Percentiles rank a stretch among this genome's conserved stretches.
phyloP scores from a whole-genome alignment of 2,888 invertebrate genomes.

The Acrobasis consociella region DNA sequence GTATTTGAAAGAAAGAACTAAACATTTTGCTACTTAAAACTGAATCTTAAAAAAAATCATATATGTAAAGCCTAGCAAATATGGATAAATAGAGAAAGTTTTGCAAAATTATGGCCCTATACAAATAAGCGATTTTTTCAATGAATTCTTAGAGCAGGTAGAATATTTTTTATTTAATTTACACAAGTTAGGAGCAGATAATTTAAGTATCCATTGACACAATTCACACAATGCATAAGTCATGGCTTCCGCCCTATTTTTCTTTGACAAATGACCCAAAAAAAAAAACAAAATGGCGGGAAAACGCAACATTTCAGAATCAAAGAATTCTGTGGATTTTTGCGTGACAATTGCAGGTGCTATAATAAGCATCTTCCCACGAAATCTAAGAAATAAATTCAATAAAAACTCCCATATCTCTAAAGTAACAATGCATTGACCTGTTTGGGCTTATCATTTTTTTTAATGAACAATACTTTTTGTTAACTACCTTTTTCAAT shows the following conservation, averaged over 20 bases:
- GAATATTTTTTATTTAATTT: neutral
- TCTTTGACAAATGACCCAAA: neutral
- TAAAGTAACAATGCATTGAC: constrained; percentile 14
- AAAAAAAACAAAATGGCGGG: neutral
- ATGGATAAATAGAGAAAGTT: neutral
- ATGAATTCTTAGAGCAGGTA: neutral
- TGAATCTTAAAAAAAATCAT: no score
- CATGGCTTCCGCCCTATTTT: constrained; percentile 3
- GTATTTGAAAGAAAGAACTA: no score
- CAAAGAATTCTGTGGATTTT: constrained; percentile 4
- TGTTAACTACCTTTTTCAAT: neutral
- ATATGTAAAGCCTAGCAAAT: no score
- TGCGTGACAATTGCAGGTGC: constrained; percentile 20
- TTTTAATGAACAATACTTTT: constrained; percentile 9
- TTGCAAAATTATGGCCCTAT: no score
- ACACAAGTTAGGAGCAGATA: neutral
- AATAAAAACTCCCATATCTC: neutral
- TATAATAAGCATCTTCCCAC: constrained; percentile 41
- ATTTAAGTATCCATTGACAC: neutral
- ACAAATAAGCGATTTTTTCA: no score
- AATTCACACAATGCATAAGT: constrained; percentile 5
- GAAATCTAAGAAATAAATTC: constrained; percentile 26
- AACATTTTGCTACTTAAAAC: no score
- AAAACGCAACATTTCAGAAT: constrained; percentile 6
- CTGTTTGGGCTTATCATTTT: constrained; percentile 2